Conservation (phyloP, 2,797 vertebrate genomes). For the Furcifer pardalis region DNA sequence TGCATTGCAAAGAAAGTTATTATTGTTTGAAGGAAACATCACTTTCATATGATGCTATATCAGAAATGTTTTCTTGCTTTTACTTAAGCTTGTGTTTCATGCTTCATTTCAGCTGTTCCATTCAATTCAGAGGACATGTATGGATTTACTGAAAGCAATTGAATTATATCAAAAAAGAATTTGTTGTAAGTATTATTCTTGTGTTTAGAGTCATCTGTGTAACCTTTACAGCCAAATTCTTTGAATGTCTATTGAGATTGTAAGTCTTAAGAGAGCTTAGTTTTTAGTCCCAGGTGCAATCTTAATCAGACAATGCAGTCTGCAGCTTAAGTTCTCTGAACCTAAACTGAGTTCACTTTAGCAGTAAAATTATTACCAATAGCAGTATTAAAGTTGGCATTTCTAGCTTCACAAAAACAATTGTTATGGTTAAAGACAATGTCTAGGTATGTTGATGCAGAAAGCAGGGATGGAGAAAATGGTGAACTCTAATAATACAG, state of each 20-base stretch:
- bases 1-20: background rate
- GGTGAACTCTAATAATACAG: too few species aligned
- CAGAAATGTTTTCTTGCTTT: background rate
- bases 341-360: slow-evolving; percentile 11
- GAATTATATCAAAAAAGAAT: slow-evolving; percentile 96
- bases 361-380: background rate
- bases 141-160: slow-evolving; percentile 97
- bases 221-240: background rate
- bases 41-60: background rate
- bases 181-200: slow-evolving; percentile 83
- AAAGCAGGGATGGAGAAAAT: too few species aligned
- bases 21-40: slow-evolving; percentile 13
- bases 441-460: background rate
- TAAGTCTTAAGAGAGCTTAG: background rate
- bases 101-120: slow-evolving; percentile 89
- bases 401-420: slow-evolving; percentile 13
- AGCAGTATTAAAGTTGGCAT: slow-evolving; percentile 7
- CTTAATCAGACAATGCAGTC: background rate
- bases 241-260: background rate
- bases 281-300: background rate
- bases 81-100: slow-evolving; percentile 27
- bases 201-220: background rate
- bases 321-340: background rate
- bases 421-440: background rate
- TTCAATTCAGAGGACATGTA: slow-evolving; percentile 95